Evolutionary conservation across 2,797 vertebrate genomes (phyloP), one percentile per base, ranked within the genome.

Genomic region (Coluber constrictor): DNA sequence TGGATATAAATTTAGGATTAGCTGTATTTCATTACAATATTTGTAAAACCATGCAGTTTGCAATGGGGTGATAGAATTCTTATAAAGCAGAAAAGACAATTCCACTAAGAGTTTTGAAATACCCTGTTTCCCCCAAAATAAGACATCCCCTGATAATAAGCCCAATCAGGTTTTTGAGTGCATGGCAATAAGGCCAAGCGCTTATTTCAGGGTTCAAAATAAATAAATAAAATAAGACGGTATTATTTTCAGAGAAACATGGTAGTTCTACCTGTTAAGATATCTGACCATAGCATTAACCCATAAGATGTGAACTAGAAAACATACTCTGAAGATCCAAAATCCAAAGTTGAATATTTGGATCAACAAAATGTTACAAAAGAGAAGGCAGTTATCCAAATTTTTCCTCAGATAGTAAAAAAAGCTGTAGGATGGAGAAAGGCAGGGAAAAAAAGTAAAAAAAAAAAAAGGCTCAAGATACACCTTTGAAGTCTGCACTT

Each of bases 251-350:
- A 1, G 47, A 6, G 7, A 47, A 51, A 51, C 47, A 51, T 1
- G 47, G 47, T 51, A 4, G 63, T 59, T 88, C 32, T 94, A 95
- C 94, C 51, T 95, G 43, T 89, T 90, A 63, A 87, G 79, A 18
- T 89, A 27, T 8, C 2, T 95, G 91, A 93, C 56, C 20, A 2
- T 66, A 91, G 51, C 47, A 74, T 43, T 74, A 74, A 32, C 29
- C 1, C 90, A 79, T 10, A 91, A 92, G 92, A 95, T 90, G 43
- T 7, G n/a, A 6, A 3, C 60, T 87, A 27, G 47, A 87, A 29
- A 43, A 20, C 15, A 27, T 92, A 47, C 7, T 90, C 55, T 47
- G 55, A 89, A 60, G 37, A 59, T 79, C 70, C 74, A 79, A 79
- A 43, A 79, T 43, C 32, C 16, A 37, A 20, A 74, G 16, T 9